Evolutionary conservation across 2,888 invertebrate genomes (phyloP), one percentile per base, ranked within the genome.

Genomic region (Pandemis corylana): DNA sequence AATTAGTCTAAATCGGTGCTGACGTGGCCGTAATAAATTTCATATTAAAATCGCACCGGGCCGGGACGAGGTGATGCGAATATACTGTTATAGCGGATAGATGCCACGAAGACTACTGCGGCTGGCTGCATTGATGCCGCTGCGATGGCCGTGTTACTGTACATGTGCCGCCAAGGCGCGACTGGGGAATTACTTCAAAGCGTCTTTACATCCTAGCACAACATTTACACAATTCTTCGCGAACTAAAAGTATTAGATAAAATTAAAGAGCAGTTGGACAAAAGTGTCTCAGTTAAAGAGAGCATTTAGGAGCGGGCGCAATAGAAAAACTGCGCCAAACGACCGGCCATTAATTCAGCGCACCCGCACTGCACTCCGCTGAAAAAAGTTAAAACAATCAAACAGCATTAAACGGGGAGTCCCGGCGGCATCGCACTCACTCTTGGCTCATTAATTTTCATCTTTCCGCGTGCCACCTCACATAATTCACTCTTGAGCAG

Each of bases 361-460:
- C 81, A 81, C 78, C 74, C 82, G 81, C 85, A 81, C 82, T 84
- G 84, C 76, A 72, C 72, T 64, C 61, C 72, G 76, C 72, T 72
- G 69, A 68, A 76, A 76, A 75, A 81, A 84, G 80, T 80, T 85
- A 87, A 87, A 79, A 87, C 85, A 88, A 86, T 89, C 87, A 87
- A 88, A 89, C 83, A 84, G 86, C 84, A 86, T 86, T 87, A 89
- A 86, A 87, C 87, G 86, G 84, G 85, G 85, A 85, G 71, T 44
- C 51, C 70, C 73, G 36, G 44, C 64, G 77, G 82, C 59, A 28
- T 59, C 28, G 59, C 83, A 87, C 89, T 90, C 91, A 88, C 88
- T 93, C 90, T 91, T 92, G 90, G 87, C 90, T 94, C 94, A 94
- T 94, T 94, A 94, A 94, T 94, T 94, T 93, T 93, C 94, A 93